These are phyloP conservation scores for Drosophila meridionalis DNA, from an alignment of 2,888 invertebrate species.

Conservation along the genomic window DNA sequence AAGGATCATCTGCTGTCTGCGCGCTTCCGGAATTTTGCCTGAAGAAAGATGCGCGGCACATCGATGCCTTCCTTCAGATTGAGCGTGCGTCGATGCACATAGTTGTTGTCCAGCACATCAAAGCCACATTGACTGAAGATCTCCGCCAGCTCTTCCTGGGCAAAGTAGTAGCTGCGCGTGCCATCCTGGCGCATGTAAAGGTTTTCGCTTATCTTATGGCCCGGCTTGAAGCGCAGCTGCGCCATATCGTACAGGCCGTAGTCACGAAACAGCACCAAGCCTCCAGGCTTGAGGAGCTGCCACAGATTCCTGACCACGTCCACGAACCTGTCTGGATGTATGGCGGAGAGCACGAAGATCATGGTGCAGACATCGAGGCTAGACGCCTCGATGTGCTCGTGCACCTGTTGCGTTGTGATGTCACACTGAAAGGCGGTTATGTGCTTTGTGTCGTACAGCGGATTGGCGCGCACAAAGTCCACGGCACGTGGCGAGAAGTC, in stretches of 20 bases:
- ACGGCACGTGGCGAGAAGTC: constrained; percentile 97
- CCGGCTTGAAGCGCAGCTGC: constrained; percentile 96
- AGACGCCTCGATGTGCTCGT: constrained; percentile 85
- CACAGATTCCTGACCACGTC: constrained; percentile 88
- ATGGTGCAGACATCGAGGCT: constrained; percentile 93
- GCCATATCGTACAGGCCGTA: constrained; percentile 98
- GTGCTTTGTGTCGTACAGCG: constrained; percentile 88
- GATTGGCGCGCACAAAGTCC: constrained; percentile 91
- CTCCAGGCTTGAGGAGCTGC: constrained; percentile 89
- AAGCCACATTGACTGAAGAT: constrained; percentile 91
- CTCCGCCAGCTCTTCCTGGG: constrained; percentile 88
- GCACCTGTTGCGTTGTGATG: constrained; percentile 90
- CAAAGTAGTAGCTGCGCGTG: constrained; percentile 94
- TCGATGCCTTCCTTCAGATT: constrained; percentile 96
- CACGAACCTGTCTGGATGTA: constrained; percentile 93
- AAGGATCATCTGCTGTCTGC: not conserved
- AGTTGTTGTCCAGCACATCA: constrained; percentile 88
- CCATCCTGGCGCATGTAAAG: constrained; percentile 99
- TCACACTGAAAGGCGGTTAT: constrained; percentile 94
- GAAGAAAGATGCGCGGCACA: constrained; percentile 96
- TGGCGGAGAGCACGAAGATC: constrained; percentile 97
- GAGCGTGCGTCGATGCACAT: constrained; percentile 94
- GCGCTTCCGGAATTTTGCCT: constrained; percentile 91
- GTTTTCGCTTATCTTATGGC: constrained; percentile 95
- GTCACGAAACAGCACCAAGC: constrained; percentile 94